phyloP scores from a whole-genome alignment of 2,113 vertebrate genomes.

The Panthera uncia region DNA sequence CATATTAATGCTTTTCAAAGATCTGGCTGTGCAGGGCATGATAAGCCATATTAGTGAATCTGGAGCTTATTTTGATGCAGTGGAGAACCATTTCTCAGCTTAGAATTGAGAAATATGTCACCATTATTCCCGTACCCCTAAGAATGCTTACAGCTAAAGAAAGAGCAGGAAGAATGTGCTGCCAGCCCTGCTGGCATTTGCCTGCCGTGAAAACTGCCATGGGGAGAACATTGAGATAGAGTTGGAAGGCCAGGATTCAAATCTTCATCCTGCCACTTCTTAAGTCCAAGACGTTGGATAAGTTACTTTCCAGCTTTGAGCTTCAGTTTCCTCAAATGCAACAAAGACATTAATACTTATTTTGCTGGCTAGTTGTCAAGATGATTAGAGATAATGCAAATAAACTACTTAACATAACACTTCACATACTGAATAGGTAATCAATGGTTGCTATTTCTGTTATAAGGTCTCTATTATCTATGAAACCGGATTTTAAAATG shows the following conservation, averaged over 20 bases:
- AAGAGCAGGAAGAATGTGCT: neutral
- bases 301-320: neutral
- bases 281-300: neutral
- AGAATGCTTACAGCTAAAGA: neutral
- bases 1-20: neutral
- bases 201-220: neutral
- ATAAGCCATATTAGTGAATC: neutral
- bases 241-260: neutral
- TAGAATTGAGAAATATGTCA: neutral
- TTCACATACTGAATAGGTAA: neutral
- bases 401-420: neutral
- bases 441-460: neutral
- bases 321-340: neutral
- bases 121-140: neutral
- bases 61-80: neutral
- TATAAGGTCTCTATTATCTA: neutral
- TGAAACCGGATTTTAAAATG: neutral
- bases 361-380: neutral
- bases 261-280: neutral
- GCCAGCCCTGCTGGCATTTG: neutral
- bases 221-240: neutral
- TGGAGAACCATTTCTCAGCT: neutral
- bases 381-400: neutral
- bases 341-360: neutral
- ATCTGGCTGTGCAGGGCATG: neutral